Percentiles rank a stretch among this genome's conserved stretches.
These are phyloP conservation scores for Brenthis daphne DNA, from an alignment of 2,888 invertebrate genomes.

Conservation along the genomic window DNA sequence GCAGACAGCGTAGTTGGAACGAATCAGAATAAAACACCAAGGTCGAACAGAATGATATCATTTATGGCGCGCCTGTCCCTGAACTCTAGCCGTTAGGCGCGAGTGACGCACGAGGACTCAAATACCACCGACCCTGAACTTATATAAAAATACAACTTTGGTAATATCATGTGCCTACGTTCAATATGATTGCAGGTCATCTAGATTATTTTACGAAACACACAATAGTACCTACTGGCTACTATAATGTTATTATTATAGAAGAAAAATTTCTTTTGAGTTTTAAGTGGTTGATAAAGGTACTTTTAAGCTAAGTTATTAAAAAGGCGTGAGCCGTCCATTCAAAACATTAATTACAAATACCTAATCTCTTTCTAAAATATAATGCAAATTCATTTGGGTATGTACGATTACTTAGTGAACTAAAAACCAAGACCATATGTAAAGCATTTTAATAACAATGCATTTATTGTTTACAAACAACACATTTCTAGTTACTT, in stretches of 20 bases:
- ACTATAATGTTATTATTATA: too few species aligned
- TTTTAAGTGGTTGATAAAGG: too few species aligned
- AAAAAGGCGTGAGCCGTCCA: too few species aligned
- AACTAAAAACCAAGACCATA: conserved; percentile 2
- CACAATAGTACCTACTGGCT: not conserved
- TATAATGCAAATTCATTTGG: too few species aligned
- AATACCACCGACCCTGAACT: conserved; percentile 48
- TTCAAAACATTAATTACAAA: too few species aligned
- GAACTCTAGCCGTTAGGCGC: conserved; percentile 65
- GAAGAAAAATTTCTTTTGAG: too few species aligned
- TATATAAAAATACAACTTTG: conserved; percentile 64
- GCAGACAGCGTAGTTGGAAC: conserved; percentile 74
- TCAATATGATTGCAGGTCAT: conserved; percentile 28
- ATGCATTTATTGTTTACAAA: conserved; percentile 8
- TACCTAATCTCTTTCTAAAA: too few species aligned
- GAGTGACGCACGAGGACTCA: conserved; percentile 74
- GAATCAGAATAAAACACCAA: conserved; percentile 77
- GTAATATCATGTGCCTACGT: conserved; percentile 54
- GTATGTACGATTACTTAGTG: too few species aligned
- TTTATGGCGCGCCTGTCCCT: conserved; percentile 76
- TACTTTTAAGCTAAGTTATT: too few species aligned
- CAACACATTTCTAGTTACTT: conserved; percentile 32
- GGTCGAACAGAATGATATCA: conserved; percentile 75
- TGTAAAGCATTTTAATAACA: conserved; percentile 18
- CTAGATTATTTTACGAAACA: conserved; percentile 3